Evolutionary conservation across 2,888 invertebrate species (phyloP), one percentile per base, ranked within the genome.

Genomic region (Meghimatium bilineatum): DNA sequence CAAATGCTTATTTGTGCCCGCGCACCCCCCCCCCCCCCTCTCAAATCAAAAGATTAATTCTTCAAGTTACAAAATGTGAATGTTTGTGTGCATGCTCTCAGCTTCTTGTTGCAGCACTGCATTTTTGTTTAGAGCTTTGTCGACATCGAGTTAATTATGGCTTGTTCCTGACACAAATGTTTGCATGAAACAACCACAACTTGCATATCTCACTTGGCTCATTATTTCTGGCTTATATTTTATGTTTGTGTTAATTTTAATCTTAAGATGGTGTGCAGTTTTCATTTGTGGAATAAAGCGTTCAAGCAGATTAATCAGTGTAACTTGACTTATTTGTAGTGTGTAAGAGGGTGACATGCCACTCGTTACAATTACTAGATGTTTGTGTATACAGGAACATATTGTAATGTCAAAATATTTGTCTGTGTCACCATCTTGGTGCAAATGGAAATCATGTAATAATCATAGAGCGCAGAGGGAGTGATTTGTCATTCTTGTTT

Each of bases 281-380:
- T 77, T 77, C 26, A 77, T 44, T 77, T 77, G 63, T 77, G 76
- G n/a, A 77, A 77, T 77, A 77, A 77, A 77, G 36, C n/a, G 60
- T 77, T 77, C 56, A 60, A 75, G 76, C 72, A 72, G 72, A 44
- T n/a, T 26, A 44, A 44, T 71, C 36, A 71, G 23, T 49, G 14
- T 49, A 17, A 32, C 32, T 66, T 66, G 17, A 66, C 2, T 66
- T 66, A 17, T 66, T 29, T 32, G 66, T 29, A 32, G 44, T 44
- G 44, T 44, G 44, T 44, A 44, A 56, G 17, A 56, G 56, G 20
- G 56, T 14, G 56, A 23, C 56, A 44, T 5, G 12, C 5, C 44
- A 44, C 44, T n/a, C n/a, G n/a, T n/a, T n/a, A n/a, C n/a, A n/a
- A n/a, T n/a, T n/a, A n/a, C n/a, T n/a, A n/a, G n/a, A n/a, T n/a